Conservation (phyloP, 1,140 invertebrate genomes). For the Semibalanus balanoides region DNA sequence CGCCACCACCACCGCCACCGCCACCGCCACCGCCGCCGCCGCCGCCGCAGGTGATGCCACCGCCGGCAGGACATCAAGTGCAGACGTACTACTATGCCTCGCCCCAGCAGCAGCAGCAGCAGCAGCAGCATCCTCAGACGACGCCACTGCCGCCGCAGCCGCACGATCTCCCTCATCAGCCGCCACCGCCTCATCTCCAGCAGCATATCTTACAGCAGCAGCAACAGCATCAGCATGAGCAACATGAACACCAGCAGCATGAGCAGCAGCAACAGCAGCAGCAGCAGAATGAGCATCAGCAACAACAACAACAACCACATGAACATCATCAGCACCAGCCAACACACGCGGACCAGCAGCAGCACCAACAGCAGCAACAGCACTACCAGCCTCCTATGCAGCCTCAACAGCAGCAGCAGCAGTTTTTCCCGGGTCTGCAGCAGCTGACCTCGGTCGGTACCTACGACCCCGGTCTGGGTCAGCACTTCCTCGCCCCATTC, state of each 20-base stretch:
- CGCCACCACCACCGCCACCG: not conserved
- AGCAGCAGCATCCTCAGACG: too few species aligned
- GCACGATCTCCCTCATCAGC: not conserved
- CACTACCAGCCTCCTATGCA: not conserved
- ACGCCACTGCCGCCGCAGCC: not conserved
- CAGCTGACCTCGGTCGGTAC: not conserved
- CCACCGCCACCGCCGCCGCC: not conserved
- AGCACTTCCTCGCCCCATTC: not conserved
- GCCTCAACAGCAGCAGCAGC: not conserved
- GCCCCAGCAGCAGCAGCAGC: too few species aligned
- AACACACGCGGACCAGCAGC: not conserved
- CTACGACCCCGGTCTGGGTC: not conserved
- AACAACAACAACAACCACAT: not conserved
- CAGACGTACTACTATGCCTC: not conserved
- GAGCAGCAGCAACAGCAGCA: not conserved
- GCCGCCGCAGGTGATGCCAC: slow-evolving; percentile 3
- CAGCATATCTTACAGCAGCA: not conserved
- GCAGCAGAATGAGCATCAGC: not conserved
- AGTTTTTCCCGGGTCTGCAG: not conserved
- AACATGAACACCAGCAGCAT: not conserved
- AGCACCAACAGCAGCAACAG: not conserved
- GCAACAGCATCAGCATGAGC: slow-evolving; percentile 3
- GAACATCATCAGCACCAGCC: not conserved
- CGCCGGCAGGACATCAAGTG: not conserved
- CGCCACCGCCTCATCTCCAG: not conserved